These are phyloP conservation scores for Drusus annulatus DNA, from an alignment of 1,140 invertebrate genomes.

Conservation along the genomic window DNA sequence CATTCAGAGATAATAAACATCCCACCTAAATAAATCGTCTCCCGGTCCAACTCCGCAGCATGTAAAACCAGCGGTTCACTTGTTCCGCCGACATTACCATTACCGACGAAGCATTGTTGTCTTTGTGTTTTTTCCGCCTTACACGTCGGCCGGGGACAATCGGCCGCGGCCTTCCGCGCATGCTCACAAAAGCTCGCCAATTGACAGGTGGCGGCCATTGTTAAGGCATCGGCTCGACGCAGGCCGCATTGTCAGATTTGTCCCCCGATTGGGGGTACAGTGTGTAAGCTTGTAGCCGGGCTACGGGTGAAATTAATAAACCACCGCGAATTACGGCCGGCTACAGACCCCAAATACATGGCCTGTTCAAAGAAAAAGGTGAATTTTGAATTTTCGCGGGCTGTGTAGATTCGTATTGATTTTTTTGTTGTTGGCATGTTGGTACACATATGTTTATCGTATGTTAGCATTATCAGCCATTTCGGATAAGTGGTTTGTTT, in stretches of 20 bases:
- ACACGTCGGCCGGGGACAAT: background rate
- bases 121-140: slow-evolving; percentile 27
- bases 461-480: no score
- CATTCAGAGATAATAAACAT: background rate
- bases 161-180: slow-evolving; percentile 29
- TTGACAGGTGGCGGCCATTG: slow-evolving; percentile 38
- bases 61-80: slow-evolving; percentile 29
- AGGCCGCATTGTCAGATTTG: slow-evolving; percentile 53
- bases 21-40: slow-evolving; percentile 3
- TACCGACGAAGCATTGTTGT: slow-evolving; percentile 27
- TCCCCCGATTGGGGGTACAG: slow-evolving; percentile 48
- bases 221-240: slow-evolving; percentile 5
- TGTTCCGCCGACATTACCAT: slow-evolving; percentile 32
- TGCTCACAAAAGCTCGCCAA: slow-evolving; percentile 37
- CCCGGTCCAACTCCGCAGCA: slow-evolving; percentile 1
- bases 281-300: slow-evolving; percentile 36
- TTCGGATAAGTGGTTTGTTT: no score
- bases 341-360: no score
- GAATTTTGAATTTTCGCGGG: no score
- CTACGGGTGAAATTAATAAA: background rate
- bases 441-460: no score
- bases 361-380: no score
- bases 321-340: background rate
- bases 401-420: no score
- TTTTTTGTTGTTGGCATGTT: no score